phyloP scores from a whole-genome alignment of 2,113 vertebrate genomes.

The Talpa occidentalis region DNA sequence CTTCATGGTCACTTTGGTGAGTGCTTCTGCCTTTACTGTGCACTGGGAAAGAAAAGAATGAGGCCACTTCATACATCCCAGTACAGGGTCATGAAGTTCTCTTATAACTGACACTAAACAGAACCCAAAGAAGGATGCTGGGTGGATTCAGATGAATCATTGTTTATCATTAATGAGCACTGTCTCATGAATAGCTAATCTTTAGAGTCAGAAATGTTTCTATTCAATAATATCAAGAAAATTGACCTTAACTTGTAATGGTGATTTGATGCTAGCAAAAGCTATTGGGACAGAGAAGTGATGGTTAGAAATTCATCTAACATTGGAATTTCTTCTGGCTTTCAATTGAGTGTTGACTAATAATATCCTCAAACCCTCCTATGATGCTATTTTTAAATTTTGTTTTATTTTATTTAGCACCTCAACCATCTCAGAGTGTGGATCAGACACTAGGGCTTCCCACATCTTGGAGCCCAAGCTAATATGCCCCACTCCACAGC shows the following conservation, averaged over 20 bases:
- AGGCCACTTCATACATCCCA: not conserved
- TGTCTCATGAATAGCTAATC: not conserved
- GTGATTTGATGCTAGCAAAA: not conserved
- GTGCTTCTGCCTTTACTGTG: not conserved
- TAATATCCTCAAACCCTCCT: not conserved
- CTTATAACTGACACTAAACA: slow-evolving; percentile 59
- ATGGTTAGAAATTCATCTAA: not conserved
- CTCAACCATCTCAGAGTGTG: not conserved
- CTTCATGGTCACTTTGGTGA: not conserved
- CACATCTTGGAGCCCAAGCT: not conserved
- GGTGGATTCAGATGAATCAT: not conserved
- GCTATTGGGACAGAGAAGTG: not conserved
- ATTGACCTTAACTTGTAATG: not conserved
- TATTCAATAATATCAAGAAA: not conserved
- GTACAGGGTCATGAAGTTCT: slow-evolving; percentile 67
- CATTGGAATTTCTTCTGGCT: not conserved
- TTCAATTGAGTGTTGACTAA: not conserved
- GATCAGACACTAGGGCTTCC: not conserved
- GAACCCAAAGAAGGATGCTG: slow-evolving; percentile 7
- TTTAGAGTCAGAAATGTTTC: not conserved
- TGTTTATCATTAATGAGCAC: not conserved
- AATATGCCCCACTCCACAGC: not conserved
- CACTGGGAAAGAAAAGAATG: not conserved
- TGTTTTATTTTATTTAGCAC: not conserved
- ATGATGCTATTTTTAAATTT: not conserved